Base-by-base conservation (phyloP, 2,113 vertebrate genomes). In the Myrmophylax atrothorax region DNA sequence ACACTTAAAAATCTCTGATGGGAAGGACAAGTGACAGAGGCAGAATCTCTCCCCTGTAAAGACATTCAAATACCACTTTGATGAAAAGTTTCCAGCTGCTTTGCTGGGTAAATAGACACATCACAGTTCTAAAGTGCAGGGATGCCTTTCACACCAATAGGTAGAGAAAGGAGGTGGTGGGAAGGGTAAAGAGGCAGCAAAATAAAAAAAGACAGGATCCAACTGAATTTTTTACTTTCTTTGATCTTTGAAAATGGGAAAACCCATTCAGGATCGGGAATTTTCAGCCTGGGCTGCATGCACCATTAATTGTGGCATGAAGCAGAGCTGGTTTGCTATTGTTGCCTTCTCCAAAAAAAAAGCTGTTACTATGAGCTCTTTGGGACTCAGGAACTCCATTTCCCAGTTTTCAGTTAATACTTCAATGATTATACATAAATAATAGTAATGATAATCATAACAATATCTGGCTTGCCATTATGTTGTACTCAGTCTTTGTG, bases 401-500 rank as follows among this genome's bases (percentile, higher is more conserved):
- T 94, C 59, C 75, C 60, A 70, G 58, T 77, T 87, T 79, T 31
- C 78, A 95, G 50, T 83, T 75, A 90, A 72, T 83, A 55, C 33
- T 62, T 89, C 70, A 87, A 28, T 46, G 31, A 38, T 64, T 49
- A 49, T 40, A 62, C 49, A 64, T 64, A 97, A 94, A 82, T 79
- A 95, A 69, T 42, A 53, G 33, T 46, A 83, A 70, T 84, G 88
- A 76, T 69, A 58, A 69, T 67, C 46, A 19, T 76, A 80, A 87
- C 75, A 85, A 90, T 85, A 85, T 67, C 79, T 87, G 84, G 26
- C 33, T 93, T 89, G 58, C 77, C 74, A 37, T 69, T 92, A 52
- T 82, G 62, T 56, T 90, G 37, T 59, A 35, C 46, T 77, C 29
- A 16, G 67, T 38, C 87, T 83, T 82, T 76, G 75, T 80, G 87